Conservation (phyloP, 1,140 invertebrate genomes). For the Panulirus ornatus region DNA sequence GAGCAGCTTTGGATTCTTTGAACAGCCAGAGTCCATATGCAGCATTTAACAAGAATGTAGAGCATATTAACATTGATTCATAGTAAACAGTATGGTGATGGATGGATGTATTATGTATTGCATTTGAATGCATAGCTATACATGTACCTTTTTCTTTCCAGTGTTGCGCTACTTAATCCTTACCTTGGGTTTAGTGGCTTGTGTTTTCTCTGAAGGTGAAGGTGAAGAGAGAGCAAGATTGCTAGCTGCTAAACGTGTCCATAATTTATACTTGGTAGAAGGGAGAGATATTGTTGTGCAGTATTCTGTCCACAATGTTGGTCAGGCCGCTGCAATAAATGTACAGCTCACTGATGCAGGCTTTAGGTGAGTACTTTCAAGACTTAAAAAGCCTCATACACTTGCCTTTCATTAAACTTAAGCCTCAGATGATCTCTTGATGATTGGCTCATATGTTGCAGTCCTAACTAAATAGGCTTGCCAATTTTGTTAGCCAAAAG, state of each 20-base stretch:
- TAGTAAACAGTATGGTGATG: background rate
- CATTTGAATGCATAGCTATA: background rate
- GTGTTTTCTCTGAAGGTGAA: slow-evolving; percentile 23
- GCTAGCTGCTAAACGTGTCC: slow-evolving; percentile 79
- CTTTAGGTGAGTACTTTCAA: slow-evolving; percentile 85
- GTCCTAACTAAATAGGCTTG: too few species aligned
- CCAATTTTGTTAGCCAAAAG: too few species aligned
- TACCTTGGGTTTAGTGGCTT: slow-evolving; percentile 20
- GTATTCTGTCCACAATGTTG: slow-evolving; percentile 91
- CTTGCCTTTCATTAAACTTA: too few species aligned
- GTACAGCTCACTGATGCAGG: slow-evolving; percentile 92
- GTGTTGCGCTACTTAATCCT: slow-evolving; percentile 28
- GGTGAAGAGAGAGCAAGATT: slow-evolving; percentile 66
- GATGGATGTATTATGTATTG: background rate
- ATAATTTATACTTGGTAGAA: slow-evolving; percentile 99
- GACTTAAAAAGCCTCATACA: too few species aligned
- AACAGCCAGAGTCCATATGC: too few species aligned
- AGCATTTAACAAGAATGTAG: too few species aligned
- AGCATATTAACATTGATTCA: too few species aligned
- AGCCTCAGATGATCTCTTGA: too few species aligned
- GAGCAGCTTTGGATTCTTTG: too few species aligned
- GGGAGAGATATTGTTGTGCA: slow-evolving; percentile 97
- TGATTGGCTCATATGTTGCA: too few species aligned
- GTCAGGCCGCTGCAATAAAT: slow-evolving; percentile 91
- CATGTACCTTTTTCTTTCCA: background rate